These are phyloP conservation scores for Siderastrea siderea DNA, from an alignment of 92 coral and sea anemone species.

Conservation along the genomic window DNA sequence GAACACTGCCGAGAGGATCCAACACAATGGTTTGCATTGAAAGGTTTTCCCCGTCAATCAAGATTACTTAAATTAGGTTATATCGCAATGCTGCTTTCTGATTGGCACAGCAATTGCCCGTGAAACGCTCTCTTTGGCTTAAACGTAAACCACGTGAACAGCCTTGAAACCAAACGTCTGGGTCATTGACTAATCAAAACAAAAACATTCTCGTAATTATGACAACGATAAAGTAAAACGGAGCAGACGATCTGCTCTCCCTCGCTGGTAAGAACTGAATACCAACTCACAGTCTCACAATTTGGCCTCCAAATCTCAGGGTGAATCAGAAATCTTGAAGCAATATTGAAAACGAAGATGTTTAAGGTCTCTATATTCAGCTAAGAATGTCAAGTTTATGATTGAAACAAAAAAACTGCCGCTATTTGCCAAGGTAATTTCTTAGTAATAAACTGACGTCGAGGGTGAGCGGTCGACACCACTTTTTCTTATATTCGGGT, in stretches of 20 bases:
- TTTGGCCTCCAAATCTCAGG: too few relatives aligned
- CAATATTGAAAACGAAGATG: too few relatives aligned
- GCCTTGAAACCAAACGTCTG: neutral
- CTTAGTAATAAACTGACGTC: too few relatives aligned
- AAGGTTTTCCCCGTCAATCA: constrained; percentile 9
- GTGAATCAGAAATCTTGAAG: too few relatives aligned
- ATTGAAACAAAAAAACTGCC: too few relatives aligned
- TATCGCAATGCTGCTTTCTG: neutral
- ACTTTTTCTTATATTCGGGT: too few relatives aligned
- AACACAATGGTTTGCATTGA: neutral
- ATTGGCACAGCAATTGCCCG: neutral
- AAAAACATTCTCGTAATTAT: neutral
- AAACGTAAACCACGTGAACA: constrained; percentile 9
- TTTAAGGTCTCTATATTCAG: too few relatives aligned
- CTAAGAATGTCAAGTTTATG: too few relatives aligned
- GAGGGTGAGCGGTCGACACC: too few relatives aligned
- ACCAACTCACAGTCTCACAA: too few relatives aligned
- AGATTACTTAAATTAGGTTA: neutral
- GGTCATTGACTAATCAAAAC: constrained; percentile 11
- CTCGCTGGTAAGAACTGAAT: too few relatives aligned
- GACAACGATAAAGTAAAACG: neutral
- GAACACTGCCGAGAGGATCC: neutral
- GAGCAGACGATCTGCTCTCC: neutral
- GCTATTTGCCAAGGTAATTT: too few relatives aligned
- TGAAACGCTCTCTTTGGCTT: neutral